Base-by-base conservation (phyloP, 2,888 invertebrate species). In the Apotomis turbidana region DNA sequence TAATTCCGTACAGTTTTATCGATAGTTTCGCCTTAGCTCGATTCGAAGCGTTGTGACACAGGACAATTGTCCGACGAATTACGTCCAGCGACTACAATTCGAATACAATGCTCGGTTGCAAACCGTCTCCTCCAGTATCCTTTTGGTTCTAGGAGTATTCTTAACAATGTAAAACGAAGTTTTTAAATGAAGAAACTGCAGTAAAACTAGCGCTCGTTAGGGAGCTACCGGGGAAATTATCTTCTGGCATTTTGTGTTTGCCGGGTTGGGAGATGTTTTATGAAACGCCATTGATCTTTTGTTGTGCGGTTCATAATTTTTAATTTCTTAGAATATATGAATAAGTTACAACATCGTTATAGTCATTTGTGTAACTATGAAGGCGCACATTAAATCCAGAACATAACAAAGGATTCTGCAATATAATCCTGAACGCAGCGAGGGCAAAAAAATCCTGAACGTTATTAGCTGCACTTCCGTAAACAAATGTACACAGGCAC, bases 41-140 rank as follows among this genome's bases (percentile, higher is more conserved):
- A 27, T 27, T 27, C 27, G 27, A 27, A 27, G 27, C 27, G 27
- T 27, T 27, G 27, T 27, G 27, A 27, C 84, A 87, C 87, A 83
- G 87, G 88, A 88, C 88, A 89, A 89, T 89, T 87, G 87, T 81
- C 80, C 85, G 85, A 87, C 90, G 90, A 91, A 91, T 92, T 91
- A 90, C 88, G 81, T 85, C 83, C 84, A 79, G 83, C 85, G 82
- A 85, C 81, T 83, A 81, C 81, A 79, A 76, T 81, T 80, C 80
- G 78, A 79, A 81, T 80, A 87, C 87, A 87, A 87, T 86, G 80
- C 83, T 79, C 79, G 78, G 79, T 81, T 81, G 76, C 85, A 80
- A 85, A 84, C 83, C 84, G 81, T 79, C 82, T 81, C 74, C 78
- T 78, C 76, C 77, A 78, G 79, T 79, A 77, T 70, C 63, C 68